Percentiles rank a stretch among this genome's conserved stretches.
Conservation (phyloP, 2,888 invertebrate genomes). For the Teleiodes luculella region DNA sequence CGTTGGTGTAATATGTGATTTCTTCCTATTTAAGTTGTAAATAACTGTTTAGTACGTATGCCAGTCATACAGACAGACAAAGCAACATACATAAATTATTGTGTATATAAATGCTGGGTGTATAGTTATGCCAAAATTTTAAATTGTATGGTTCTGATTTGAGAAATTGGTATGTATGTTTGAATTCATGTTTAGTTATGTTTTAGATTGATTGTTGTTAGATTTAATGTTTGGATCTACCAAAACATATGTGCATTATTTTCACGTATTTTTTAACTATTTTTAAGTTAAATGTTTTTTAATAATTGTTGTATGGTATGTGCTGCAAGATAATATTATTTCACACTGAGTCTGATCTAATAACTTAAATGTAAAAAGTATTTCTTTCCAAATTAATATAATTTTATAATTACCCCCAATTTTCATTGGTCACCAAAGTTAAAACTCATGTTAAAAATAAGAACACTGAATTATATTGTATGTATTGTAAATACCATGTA, state of each 20-base stretch:
- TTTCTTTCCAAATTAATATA: neutral
- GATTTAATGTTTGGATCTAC: neutral
- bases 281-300: constrained; percentile 1
- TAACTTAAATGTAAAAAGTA: no score
- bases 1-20: no score
- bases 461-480: neutral
- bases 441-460: no score
- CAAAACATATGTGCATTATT: neutral
- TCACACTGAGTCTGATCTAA: neutral
- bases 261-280: constrained; percentile 9
- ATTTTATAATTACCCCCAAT: no score
- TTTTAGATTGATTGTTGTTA: neutral
- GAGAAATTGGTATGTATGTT: neutral
- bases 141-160: no score
- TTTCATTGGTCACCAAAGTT: no score
- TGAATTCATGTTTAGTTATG: neutral
- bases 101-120: no score
- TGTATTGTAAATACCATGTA: constrained; percentile 2
- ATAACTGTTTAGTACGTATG: no score
- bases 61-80: neutral
- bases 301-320: neutral
- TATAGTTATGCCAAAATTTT: no score
- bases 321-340: neutral
- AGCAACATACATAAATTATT: no score
- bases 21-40: no score